Evolutionary conservation across 1,140 invertebrate genomes (phyloP).

Genomic region (Trachymyrmex septentrionalis): DNA sequence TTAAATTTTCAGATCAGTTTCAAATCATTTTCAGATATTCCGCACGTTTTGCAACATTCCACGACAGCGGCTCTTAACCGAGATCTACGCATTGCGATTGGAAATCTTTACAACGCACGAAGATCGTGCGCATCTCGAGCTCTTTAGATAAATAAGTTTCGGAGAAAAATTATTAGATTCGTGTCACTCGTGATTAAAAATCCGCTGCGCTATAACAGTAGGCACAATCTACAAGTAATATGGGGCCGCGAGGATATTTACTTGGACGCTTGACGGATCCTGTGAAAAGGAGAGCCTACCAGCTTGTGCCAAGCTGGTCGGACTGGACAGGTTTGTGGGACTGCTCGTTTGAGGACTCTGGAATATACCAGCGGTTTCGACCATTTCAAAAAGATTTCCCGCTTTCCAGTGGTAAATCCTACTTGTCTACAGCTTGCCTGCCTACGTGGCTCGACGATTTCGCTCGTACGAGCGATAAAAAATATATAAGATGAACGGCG

Average conservation of each 20-base stretch:
- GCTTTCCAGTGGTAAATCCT: slow-evolving; percentile 15
- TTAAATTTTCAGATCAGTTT: too few species aligned
- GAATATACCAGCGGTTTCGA: slow-evolving; percentile 84
- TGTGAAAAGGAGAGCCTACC: slow-evolving; percentile 87
- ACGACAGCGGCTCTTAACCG: slow-evolving; percentile 45
- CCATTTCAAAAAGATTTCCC: slow-evolving; percentile 73
- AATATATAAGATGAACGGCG: background rate
- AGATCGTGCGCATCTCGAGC: background rate
- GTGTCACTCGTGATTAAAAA: slow-evolving; percentile 51
- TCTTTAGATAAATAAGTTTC: background rate
- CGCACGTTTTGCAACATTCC: background rate
- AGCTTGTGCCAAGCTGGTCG: slow-evolving; percentile 88
- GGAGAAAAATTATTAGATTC: background rate
- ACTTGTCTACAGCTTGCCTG: slow-evolving; percentile 44
- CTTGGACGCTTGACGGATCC: slow-evolving; percentile 86
- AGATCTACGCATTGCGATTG: slow-evolving; percentile 30
- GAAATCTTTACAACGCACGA: background rate
- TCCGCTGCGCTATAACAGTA: slow-evolving; percentile 36
- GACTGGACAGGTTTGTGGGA: slow-evolving; percentile 90
- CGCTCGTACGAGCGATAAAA: background rate
- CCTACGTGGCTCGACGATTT: slow-evolving; percentile 15
- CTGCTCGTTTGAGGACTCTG: slow-evolving; percentile 91
- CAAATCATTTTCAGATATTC: slow-evolving; percentile 30
- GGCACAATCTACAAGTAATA: slow-evolving; percentile 63
- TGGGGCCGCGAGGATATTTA: slow-evolving; percentile 84